phyloP scores from a whole-genome alignment of 2,888 invertebrate genomes.

The Smittia aterrima region DNA sequence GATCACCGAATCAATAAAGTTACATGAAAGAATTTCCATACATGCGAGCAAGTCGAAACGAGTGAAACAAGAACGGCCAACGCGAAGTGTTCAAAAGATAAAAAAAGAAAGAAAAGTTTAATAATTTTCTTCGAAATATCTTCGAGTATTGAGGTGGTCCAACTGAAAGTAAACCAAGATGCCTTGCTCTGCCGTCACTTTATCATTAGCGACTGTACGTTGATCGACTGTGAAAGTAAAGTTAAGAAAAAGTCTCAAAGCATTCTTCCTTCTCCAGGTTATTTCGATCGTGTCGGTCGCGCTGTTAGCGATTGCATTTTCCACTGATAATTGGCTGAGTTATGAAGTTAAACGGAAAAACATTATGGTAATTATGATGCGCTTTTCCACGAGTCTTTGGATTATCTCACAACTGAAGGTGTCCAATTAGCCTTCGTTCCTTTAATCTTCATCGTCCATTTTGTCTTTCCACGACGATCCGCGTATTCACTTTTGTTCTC shows the following conservation, averaged over 20 bases:
- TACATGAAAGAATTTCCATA: neutral
- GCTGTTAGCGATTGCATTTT: slow-evolving; percentile 88
- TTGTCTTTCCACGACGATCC: neutral
- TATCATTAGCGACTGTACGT: slow-evolving; percentile 82
- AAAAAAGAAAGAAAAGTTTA: neutral
- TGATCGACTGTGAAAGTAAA: neutral
- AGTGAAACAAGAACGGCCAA: slow-evolving; percentile 9
- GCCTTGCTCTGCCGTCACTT: slow-evolving; percentile 92
- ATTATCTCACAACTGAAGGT: neutral
- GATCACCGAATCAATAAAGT: neutral
- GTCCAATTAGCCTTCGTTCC: too few species aligned
- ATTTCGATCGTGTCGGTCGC: slow-evolving; percentile 93
- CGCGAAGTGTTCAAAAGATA: neutral
- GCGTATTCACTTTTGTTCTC: neutral
- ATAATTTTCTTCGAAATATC: neutral
- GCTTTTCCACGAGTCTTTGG: neutral
- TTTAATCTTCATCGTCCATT: neutral
- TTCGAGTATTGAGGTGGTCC: slow-evolving; percentile 19
- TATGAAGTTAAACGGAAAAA: slow-evolving; percentile 86
- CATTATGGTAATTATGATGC: slow-evolving; percentile 69
- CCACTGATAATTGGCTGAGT: slow-evolving; percentile 95
- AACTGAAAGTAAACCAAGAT: slow-evolving; percentile 57
- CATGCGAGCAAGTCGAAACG: neutral
- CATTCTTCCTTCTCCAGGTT: slow-evolving; percentile 50
- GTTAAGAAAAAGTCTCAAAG: too few species aligned